Evolutionary conservation across 2,888 invertebrate genomes (phyloP), one percentile per base, ranked within the genome.

Genomic region (Ferrisia virgata): DNA sequence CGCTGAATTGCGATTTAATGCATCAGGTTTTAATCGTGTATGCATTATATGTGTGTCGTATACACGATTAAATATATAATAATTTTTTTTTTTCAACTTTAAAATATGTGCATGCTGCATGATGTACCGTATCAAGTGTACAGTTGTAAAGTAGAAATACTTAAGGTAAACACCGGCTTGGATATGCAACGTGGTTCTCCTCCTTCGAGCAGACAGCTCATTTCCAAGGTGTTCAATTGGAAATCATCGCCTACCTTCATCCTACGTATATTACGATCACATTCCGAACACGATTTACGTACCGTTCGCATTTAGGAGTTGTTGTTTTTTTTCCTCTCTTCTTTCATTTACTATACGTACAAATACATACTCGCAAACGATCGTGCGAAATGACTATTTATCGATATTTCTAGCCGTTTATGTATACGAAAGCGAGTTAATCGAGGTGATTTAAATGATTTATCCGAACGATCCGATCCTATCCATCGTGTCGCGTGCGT

Each of bases 211-310:
- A 25, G 72, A 72, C 33, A 72, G 33, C 72, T 72, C 72, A 72
- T 72, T 31, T 72, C 72, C 72, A 72, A 72, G 72, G 72, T 72
- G 72, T 72, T 72, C 72, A 25, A 72, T 72, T 72, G 72, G 72
- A 72, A 72, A 72, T 72, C 72, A 72, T 72, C 72, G 72, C 72
- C 72, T 72, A 72, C 72, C 72, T 72, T 72, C 72, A 33, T 72
- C 72, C 72, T 72, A 72, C 72, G 72, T 72, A 33, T n/a, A 33
- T n/a, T 72, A 33, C 72, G 72, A 33, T 33, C 72, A 33, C 72
- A 72, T 72, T 72, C 72, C 72, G 72, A 33, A 72, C 72, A 72
- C 72, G 72, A 33, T 72, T 33, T 72, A 33, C 72, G 33, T 72
- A 72, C 72, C 72, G 72, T 72, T 72, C 72, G 33, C 6, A 64